These are phyloP conservation scores for Yponomeuta evonymella DNA, from an alignment of 2,888 invertebrate genomes.

Conservation along the genomic window DNA sequence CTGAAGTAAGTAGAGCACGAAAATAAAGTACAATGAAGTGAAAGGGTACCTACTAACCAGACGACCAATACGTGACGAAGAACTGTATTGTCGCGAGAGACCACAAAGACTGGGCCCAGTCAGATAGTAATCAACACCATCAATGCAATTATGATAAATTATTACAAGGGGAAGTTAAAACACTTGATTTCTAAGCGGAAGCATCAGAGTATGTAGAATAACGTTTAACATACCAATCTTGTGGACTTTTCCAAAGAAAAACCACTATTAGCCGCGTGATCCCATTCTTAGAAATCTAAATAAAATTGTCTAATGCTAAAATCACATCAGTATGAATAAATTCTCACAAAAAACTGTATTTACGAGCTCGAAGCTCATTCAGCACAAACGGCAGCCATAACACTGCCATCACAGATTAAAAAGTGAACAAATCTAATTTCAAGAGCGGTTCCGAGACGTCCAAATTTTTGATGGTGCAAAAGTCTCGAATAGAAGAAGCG, in stretches of 20 bases:
- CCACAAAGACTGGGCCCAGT: neutral
- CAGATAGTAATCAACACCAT: neutral
- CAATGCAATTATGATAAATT: conserved; percentile 7
- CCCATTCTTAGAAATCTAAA: conserved; percentile 42
- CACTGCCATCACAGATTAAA: conserved; percentile 18
- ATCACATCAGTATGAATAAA: conserved; percentile 43
- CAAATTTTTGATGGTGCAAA: too few species aligned
- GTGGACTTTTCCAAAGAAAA: conserved; percentile 41
- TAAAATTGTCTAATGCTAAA: conserved; percentile 31
- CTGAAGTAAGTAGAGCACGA: conserved; percentile 71
- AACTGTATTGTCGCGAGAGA: conserved; percentile 16
- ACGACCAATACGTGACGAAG: conserved; percentile 22
- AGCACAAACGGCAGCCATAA: conserved; percentile 56
- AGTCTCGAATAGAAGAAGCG: too few species aligned
- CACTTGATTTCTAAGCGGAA: conserved; percentile 15
- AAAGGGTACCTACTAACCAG: conserved; percentile 57
- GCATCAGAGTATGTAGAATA: conserved; percentile 12
- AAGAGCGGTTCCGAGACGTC: too few species aligned
- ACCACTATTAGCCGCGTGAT: conserved; percentile 50
- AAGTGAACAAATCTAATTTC: neutral
- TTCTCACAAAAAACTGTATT: conserved; percentile 43
- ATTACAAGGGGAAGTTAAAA: conserved; percentile 37
- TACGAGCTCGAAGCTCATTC: conserved; percentile 32
- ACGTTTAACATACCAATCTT: conserved; percentile 47
- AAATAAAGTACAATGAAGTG: conserved; percentile 66